Percentiles rank a stretch among this genome's conserved stretches.
These are phyloP conservation scores for Tragelaphus imberbis DNA, from an alignment of 2,113 vertebrate genomes.

Conservation along the genomic window DNA sequence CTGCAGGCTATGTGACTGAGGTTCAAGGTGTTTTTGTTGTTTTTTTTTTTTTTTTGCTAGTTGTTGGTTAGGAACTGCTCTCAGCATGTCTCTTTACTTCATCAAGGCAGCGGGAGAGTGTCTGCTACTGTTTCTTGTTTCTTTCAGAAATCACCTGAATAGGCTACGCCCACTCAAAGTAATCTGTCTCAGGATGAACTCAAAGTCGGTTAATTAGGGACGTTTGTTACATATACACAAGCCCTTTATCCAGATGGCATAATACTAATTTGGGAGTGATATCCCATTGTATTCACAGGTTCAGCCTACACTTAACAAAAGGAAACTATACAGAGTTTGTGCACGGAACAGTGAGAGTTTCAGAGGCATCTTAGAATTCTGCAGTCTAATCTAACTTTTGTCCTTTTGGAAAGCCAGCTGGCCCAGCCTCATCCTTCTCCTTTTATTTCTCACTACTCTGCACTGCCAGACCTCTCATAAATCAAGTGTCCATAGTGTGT, in stretches of 20 bases:
- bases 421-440: not conserved
- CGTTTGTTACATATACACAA: not conserved
- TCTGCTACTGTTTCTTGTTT: not conserved
- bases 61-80: not conserved
- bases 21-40: not conserved
- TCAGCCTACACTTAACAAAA: not conserved
- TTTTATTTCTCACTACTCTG: not conserved
- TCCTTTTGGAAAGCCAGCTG: not conserved
- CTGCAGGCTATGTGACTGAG: not conserved
- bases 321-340: not conserved
- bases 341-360: not conserved
- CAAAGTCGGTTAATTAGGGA: not conserved
- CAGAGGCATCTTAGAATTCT: not conserved
- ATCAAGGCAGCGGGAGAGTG: not conserved
- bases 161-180: fast-evolving
- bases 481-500: not conserved
- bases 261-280: not conserved
- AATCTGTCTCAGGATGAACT: not conserved
- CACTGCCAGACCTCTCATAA: not conserved
- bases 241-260: not conserved
- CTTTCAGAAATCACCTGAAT: not conserved
- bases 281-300: not conserved
- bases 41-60: not conserved
- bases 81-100: not conserved
- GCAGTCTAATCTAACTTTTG: not conserved